A percentile compares a stretch with the other conserved stretches of the same genome.
These are phyloP conservation scores for Sarcophilus harrisii DNA, from an alignment of 2,797 vertebrate species.

Conservation along the genomic window DNA sequence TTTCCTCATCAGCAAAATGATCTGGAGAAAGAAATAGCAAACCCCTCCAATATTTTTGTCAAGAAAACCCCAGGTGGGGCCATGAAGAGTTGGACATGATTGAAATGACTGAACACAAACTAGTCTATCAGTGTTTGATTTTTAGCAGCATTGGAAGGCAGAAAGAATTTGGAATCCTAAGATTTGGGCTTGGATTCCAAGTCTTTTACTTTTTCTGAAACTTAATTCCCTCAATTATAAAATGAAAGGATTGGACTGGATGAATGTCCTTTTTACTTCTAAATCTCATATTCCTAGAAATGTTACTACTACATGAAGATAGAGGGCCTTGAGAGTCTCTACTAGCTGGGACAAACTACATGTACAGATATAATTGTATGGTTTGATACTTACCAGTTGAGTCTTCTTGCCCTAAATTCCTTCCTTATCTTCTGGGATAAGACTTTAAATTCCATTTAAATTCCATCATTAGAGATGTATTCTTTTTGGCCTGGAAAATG, in stretches of 20 bases:
- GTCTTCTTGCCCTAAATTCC: not conserved
- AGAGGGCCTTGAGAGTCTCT: not conserved
- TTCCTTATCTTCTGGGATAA: not conserved
- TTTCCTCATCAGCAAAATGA: not conserved
- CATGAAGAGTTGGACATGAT: not conserved
- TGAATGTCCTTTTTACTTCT: not conserved
- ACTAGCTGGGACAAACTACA: not conserved
- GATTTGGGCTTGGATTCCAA: not conserved
- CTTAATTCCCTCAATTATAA: not conserved
- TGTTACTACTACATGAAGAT: not conserved
- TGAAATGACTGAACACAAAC: not conserved
- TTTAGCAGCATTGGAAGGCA: not conserved
- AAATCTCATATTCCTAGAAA: not conserved
- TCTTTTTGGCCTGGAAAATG: not conserved
- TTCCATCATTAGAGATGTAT: not conserved
- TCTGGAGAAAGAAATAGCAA: not conserved
- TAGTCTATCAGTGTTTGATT: not conserved
- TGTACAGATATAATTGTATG: not conserved
- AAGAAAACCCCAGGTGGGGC: not conserved
- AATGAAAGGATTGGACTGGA: not conserved
- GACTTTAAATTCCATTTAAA: not conserved
- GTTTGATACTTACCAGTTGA: not conserved
- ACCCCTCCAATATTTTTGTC: not conserved
- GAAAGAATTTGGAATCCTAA: not conserved
- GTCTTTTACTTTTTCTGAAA: not conserved